These are phyloP conservation scores for Sylvicola cinctus DNA, from an alignment of 2,888 invertebrate genomes.

Conservation along the genomic window DNA sequence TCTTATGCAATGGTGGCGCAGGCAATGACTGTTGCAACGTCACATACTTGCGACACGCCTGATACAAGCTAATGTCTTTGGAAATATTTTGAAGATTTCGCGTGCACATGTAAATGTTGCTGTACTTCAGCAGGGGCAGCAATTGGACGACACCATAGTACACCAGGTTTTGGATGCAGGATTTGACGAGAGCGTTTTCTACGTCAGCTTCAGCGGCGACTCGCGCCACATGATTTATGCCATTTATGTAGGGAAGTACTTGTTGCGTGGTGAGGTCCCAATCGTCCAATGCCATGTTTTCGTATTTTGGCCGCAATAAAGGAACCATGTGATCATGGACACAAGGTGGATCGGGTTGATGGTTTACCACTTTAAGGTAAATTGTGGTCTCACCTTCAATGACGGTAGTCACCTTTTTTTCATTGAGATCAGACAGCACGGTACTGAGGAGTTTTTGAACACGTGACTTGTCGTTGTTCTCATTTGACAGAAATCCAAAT, in stretches of 20 bases:
- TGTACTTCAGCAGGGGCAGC: slow-evolving; percentile 65
- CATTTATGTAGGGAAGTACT: slow-evolving; percentile 76
- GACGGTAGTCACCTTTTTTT: slow-evolving; percentile 53
- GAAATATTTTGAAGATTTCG: slow-evolving; percentile 48
- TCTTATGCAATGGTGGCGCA: slow-evolving; percentile 19
- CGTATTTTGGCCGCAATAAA: slow-evolving; percentile 43
- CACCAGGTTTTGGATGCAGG: slow-evolving; percentile 79
- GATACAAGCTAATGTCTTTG: slow-evolving; percentile 41
- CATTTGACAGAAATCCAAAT: slow-evolving; percentile 57
- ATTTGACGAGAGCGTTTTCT: slow-evolving; percentile 82
- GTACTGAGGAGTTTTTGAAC: slow-evolving; percentile 57
- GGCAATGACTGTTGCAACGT: slow-evolving; percentile 18
- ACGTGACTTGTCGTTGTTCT: slow-evolving; percentile 37
- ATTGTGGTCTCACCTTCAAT: slow-evolving; percentile 71
- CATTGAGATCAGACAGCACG: slow-evolving; percentile 64
- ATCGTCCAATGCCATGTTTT: slow-evolving; percentile 43
- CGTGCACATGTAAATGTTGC: slow-evolving; percentile 67
- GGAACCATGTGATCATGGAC: slow-evolving; percentile 85
- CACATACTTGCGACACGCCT: slow-evolving; percentile 38
- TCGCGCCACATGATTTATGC: slow-evolving; percentile 76
- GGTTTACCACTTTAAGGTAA: slow-evolving; percentile 69
- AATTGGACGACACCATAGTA: slow-evolving; percentile 55
- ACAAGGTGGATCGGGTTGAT: slow-evolving; percentile 57
- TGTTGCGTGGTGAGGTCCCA: slow-evolving; percentile 93
- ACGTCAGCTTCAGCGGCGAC: slow-evolving; percentile 82